Base-by-base conservation (phyloP, 2,797 vertebrate genomes). In the Hafferia zeledoni region DNA sequence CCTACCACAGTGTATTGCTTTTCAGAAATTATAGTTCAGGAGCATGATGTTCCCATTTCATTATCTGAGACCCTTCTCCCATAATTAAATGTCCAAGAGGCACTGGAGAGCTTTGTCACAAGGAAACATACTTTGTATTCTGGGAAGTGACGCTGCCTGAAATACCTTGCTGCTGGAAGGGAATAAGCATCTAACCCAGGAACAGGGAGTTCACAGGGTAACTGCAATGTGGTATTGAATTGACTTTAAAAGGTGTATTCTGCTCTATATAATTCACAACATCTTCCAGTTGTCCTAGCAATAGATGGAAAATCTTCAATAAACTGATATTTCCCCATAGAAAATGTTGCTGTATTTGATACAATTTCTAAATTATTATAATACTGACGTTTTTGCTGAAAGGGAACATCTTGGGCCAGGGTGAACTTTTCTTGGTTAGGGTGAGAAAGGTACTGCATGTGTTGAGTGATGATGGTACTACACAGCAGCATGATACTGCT, bases 11-110 rank as follows among this genome's bases (percentile, higher is more conserved):
- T 67, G 80, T 83, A 93, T 91, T 94, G 94, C 89, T 92, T 95
- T 95, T 91, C 49, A 76, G 83, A 91, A 95, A 83, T 90, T 94
- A 81, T 53, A 95, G 87, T 94, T 94, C 85, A 91, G 95, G 89
- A 96, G 83, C 89, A 33, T 61, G 91, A 59, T 94, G 91, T 94
- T 91, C 91, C 89, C 67, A 50, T 96, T 96, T 94, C 93, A 92
- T 97, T 95, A 91, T 92, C 79, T 64, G 59, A 94, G 92, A 94
- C 94, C 84, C 94, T 93, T 90, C 89, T 91, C 71, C 70, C 87
- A 60, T 96, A 93, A 96, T 95, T 95, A 91, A 87, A 96, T 91
- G 94, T 92, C 80, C 87, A 57, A 91, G 80, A 88, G 70, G 77
- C 80, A 56, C 85, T 53, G 64, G 60, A 96, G 85, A 90, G 87